These are phyloP conservation scores for Echinarachnius parma DNA, from an alignment of 53 echinoderm and acorn worm species.

Conservation along the genomic window DNA sequence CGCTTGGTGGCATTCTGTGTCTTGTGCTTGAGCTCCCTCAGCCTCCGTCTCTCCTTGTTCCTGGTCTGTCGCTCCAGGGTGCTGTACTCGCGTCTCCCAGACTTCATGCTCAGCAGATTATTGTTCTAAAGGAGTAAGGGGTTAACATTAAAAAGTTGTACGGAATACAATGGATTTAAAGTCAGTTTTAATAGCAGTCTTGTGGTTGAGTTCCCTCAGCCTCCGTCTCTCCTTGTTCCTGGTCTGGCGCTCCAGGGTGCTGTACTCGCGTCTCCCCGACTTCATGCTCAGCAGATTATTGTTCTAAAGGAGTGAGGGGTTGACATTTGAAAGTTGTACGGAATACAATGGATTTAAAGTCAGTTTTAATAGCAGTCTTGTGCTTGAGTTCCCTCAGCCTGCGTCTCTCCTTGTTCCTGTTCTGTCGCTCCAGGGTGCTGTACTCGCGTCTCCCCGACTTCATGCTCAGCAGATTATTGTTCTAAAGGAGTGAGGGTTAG, in stretches of 20 bases:
- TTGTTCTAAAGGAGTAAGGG: too few species aligned
- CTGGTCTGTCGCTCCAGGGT: conserved; percentile 71
- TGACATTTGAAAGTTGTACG: too few species aligned
- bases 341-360: too few species aligned
- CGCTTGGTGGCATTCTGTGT: conserved; percentile 73
- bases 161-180: too few species aligned
- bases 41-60: conserved; percentile 65
- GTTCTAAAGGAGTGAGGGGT: too few species aligned
- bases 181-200: too few species aligned
- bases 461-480: conserved; percentile 72
- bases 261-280: conserved; percentile 54
- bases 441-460: conserved; percentile 49
- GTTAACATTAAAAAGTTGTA: too few species aligned
- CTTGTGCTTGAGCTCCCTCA: conserved; percentile 75
- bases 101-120: conserved; percentile 63
- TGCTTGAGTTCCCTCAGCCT: conserved; percentile 72
- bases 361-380: too few species aligned
- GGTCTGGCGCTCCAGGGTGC: conserved; percentile 68
- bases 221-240: conserved; percentile 69
- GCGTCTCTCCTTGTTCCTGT: conserved; percentile 68
- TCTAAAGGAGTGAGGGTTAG: too few species aligned
- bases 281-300: conserved; percentile 71
- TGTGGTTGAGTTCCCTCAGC: conserved; percentile 72
- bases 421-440: conserved; percentile 69
- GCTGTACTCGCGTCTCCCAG: conserved; percentile 56